Evolutionary conservation across 2,797 vertebrate genomes (phyloP), one percentile per base, ranked within the genome.

Genomic region (Nothura maculosa): DNA sequence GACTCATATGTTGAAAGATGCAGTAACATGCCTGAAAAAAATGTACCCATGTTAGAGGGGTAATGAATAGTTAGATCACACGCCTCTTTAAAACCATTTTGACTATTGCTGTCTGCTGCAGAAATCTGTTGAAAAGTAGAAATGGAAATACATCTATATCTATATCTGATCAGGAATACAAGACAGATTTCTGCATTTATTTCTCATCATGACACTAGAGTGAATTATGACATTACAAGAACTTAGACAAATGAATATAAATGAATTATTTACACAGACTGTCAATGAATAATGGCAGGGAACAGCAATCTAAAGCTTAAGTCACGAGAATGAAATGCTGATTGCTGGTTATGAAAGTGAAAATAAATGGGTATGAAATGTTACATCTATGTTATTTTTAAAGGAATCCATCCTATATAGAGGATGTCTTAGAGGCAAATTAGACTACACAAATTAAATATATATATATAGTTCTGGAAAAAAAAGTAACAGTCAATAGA

Each of bases 171-270:
- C 25, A 55, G 18, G 34, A 24, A 28, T 81, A 28, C 10, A 78
- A 60, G 42, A 63, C 11, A 38, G 48, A 90, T 92, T 80, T 78
- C 47, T 75, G 9, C 40, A 50, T 42, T 62, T 85, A 16, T 90
- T 89, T 91, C 58, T 89, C 34, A 78, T 20, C 64, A 21, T 87
- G 66, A 69, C 69, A 32, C 4, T 27, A 28, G 15, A 82, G 10
- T 72, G 61, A 94, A 85, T n/a, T 20, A n/a, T 79, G 66, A 87
- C 77, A 66, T 91, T 76, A 81, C 34, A 84, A 45, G 30, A 83
- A 85, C 17, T 73, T 1, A 78, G 58, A 81, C 30, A 78, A 45
- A 78, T 38, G 34, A 30, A 57, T 64, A 81, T 30, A 21, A 55
- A 50, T 36, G 8, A 72, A 76, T 91, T 83, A 42, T 34, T 87